Percentiles rank a stretch among this genome's conserved stretches.
Evolutionary conservation across 2,888 invertebrate species (phyloP).

Genomic region (Noctuana brunneofusca): DNA sequence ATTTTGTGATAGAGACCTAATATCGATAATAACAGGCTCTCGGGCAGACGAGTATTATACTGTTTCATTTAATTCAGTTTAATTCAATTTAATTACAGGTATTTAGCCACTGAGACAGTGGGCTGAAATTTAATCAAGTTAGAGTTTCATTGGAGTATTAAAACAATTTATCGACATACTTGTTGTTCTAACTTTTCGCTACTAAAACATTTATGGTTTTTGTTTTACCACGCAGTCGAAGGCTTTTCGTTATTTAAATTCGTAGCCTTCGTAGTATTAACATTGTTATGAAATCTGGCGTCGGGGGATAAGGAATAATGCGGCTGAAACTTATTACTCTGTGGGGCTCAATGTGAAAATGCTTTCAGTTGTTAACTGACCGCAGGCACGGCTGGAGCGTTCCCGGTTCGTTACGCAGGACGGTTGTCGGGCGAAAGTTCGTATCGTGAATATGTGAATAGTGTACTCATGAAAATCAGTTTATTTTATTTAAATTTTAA

Average conservation of each 20-base stretch:
- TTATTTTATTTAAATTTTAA: conserved; percentile 3
- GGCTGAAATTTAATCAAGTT: too few relatives aligned
- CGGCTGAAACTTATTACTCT: conserved; percentile 13
- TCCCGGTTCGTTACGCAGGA: neutral
- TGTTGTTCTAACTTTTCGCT: too few relatives aligned
- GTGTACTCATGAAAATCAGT: neutral
- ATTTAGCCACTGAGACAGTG: too few relatives aligned
- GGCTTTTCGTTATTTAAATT: neutral
- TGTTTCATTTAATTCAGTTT: too few relatives aligned
- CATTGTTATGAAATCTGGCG: conserved; percentile 18
- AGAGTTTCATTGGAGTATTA: too few relatives aligned
- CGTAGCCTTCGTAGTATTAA: conserved; percentile 4
- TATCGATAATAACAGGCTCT: too few relatives aligned
- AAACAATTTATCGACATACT: too few relatives aligned
- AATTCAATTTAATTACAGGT: too few relatives aligned
- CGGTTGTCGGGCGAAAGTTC: conserved; percentile 17
- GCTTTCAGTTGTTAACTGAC: conserved; percentile 15
- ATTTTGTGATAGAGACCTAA: too few relatives aligned
- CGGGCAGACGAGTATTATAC: too few relatives aligned
- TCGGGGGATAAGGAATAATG: conserved; percentile 8
- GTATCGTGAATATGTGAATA: conserved; percentile 17
- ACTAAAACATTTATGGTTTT: too few relatives aligned
- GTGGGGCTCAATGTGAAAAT: conserved; percentile 14
- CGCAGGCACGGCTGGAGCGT: conserved; percentile 11
- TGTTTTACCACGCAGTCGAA: too few relatives aligned